Evolutionary conservation across 2,797 vertebrate genomes (phyloP).

Genomic region (Pelochelys cantorii): DNA sequence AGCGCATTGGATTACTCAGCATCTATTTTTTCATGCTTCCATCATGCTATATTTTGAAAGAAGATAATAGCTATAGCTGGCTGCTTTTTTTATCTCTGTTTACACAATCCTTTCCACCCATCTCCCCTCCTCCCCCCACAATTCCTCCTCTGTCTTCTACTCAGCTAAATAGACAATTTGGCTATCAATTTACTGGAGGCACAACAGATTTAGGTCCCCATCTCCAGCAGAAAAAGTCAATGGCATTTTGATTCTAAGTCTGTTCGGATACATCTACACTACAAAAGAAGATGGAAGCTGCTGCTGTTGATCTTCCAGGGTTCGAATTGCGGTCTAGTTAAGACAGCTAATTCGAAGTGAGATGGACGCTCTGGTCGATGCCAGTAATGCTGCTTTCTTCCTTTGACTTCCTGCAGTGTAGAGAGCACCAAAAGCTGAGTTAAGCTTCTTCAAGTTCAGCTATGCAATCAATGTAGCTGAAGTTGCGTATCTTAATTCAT

Average conservation of each 20-base stretch:
- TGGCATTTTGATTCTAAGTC: conserved; percentile 39
- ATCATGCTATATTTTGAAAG: background rate
- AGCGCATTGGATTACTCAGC: background rate
- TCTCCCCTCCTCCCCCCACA: background rate
- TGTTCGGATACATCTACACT: background rate
- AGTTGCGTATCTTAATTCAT: background rate
- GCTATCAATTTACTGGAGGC: background rate
- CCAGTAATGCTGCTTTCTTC: too few relatives aligned
- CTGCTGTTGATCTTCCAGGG: too few relatives aligned
- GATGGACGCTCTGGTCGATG: too few relatives aligned
- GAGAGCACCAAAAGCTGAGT: too few relatives aligned
- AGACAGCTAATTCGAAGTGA: too few relatives aligned
- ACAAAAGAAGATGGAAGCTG: too few relatives aligned
- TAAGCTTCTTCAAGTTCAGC: too few relatives aligned
- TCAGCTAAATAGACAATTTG: background rate
- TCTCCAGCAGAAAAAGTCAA: background rate
- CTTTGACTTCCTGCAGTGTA: too few relatives aligned
- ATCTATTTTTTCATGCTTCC: background rate
- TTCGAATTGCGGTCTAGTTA: too few relatives aligned
- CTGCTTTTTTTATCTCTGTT: background rate
- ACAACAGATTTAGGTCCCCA: background rate
- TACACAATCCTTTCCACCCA: background rate
- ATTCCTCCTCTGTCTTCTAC: background rate
- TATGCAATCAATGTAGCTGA: too few relatives aligned
- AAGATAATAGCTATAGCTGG: background rate